phyloP scores from a whole-genome alignment of 2,113 vertebrate species.

The Rousettus leschenaultii region DNA sequence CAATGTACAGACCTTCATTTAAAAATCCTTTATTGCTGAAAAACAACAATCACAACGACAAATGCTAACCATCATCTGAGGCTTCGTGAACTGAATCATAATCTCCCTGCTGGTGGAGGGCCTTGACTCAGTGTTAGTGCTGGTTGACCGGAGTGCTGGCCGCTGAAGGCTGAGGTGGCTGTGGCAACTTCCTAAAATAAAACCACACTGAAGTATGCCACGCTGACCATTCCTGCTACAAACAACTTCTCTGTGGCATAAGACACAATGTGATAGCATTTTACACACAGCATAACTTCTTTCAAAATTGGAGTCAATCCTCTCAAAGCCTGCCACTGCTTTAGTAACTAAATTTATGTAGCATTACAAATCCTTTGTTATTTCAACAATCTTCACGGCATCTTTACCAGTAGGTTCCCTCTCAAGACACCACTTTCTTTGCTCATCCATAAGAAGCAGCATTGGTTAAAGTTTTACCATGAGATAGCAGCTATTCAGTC shows the following conservation, averaged over 20 bases:
- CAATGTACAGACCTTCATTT: background rate
- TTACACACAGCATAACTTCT: background rate
- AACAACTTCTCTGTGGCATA: background rate
- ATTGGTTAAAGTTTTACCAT: too few species aligned
- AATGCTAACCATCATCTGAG: background rate
- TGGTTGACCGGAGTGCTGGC: too few species aligned
- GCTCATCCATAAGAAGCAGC: too few species aligned
- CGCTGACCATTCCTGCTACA: background rate
- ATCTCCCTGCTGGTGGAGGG: background rate
- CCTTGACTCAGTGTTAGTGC: background rate
- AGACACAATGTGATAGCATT: background rate
- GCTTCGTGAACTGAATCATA: background rate
- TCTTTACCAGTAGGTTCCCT: background rate
- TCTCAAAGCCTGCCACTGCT: background rate
- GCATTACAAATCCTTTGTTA: background rate
- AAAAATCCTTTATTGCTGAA: background rate
- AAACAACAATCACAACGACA: background rate
- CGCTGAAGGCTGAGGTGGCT: background rate
- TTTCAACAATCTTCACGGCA: background rate
- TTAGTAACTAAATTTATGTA: background rate
- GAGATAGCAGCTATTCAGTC: too few species aligned
- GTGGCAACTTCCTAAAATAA: background rate
- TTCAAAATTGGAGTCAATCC: background rate
- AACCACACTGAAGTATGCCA: background rate
- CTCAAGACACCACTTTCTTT: too few species aligned